Conservation (phyloP, 2,888 invertebrate species). For the Xanthia togata region DNA sequence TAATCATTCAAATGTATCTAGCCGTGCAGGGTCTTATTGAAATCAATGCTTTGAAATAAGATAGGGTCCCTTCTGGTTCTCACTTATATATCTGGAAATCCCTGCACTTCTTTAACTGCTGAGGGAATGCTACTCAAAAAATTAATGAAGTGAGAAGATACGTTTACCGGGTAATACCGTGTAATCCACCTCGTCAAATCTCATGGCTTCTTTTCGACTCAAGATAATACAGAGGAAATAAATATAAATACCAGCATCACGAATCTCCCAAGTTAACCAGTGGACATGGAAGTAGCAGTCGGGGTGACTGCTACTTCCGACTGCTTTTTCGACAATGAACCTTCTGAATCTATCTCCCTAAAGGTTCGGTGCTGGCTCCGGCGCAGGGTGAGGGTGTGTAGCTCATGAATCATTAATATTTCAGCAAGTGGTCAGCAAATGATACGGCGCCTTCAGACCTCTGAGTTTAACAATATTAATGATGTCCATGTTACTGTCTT, state of each 20-base stretch:
- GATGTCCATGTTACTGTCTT: not conserved
- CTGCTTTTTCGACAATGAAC: not conserved
- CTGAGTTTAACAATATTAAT: slow-evolving; percentile 23
- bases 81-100: not conserved
- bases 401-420: slow-evolving; percentile 33
- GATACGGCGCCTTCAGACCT: slow-evolving; percentile 6
- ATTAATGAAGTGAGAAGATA: not conserved
- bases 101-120: not conserved
- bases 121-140: not conserved
- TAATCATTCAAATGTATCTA: not conserved
- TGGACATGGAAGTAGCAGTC: not conserved
- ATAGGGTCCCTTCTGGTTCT: too few species aligned
- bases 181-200: not conserved
- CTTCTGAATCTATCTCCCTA: not conserved
- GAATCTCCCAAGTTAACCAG: not conserved
- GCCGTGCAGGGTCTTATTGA: not conserved
- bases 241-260: too few species aligned
- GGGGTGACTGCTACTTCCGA: too few species aligned
- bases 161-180: not conserved
- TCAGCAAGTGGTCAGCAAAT: slow-evolving; percentile 45
- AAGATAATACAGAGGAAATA: not conserved
- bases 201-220: not conserved
- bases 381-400: not conserved
- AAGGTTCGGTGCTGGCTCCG: not conserved
- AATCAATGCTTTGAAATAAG: slow-evolving; percentile 21